Percentiles rank a stretch among this genome's conserved stretches.
These are phyloP conservation scores for Antrozous pallidus DNA, from an alignment of 2,797 vertebrate genomes.

Conservation along the genomic window DNA sequence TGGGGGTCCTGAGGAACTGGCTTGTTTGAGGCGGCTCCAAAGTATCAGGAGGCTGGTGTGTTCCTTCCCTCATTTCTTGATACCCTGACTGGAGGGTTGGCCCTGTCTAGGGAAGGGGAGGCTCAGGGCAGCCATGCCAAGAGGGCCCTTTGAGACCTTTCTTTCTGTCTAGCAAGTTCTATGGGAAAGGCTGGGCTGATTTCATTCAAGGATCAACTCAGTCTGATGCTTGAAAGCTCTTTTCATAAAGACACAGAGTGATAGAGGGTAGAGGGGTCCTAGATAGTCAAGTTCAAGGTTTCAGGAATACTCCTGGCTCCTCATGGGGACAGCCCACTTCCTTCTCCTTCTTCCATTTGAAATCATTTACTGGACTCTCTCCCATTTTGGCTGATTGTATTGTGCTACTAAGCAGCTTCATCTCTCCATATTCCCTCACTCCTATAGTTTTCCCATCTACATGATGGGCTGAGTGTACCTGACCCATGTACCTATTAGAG, in stretches of 20 bases:
- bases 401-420: not conserved
- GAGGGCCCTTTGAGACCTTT: not conserved
- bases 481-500: not conserved
- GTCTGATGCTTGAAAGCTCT: not conserved
- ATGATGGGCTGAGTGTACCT: not conserved
- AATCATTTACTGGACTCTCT: not conserved
- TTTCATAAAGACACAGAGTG: not conserved
- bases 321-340: not conserved
- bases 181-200: not conserved
- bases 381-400: not conserved
- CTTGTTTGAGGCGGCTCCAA: not conserved
- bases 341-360: not conserved
- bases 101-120: not conserved
- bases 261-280: not conserved
- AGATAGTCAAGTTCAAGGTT: not conserved
- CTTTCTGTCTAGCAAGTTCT: not conserved
- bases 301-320: not conserved
- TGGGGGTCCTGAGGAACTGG: not conserved
- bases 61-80: not conserved
- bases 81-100: not conserved
- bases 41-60: not conserved
- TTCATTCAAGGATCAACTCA: slow-evolving; percentile 1
- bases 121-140: not conserved
- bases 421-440: not conserved
- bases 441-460: not conserved